Evolutionary conservation across 2,113 vertebrate genomes (phyloP), one percentile per base, ranked within the genome.

Genomic region (Pangasianodon hypophthalmus): DNA sequence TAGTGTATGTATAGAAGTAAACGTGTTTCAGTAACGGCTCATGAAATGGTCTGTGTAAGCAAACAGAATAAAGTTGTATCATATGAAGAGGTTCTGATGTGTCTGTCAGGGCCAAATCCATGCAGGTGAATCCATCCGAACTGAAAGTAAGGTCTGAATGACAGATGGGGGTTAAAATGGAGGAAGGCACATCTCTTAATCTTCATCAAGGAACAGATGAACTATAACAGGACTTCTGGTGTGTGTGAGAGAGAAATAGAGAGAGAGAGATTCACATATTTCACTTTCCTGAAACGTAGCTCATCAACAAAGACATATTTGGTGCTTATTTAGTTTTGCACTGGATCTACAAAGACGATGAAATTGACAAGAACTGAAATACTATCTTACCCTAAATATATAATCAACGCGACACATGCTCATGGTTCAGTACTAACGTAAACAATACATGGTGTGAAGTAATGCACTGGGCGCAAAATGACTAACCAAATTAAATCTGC

Each of bases 131-230:
- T 91, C 67, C 48, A 46, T 60, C 52, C 58, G 26, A 46, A 8
- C 21, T 79, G 82, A 54, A 79, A 73, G 71, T 80, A 60, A 56
- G 37, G 21, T 89, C 77, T 60, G 50, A 60, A 46, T 60, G 64
- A 54, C 37, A 69, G 56, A 18, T 18, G 67, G 48, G 67, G 60
- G 29, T 46, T 67, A 75, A 80, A 58, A 13, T 71, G 32, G 85
- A 85, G 87, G 90, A 95, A 95, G 95, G 93, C 94, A 95, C 94
- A 91, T 93, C 93, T 81, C 87, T 93, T 90, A 86, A 87, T 84
- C 81, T 87, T 93, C 91, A 86, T 82, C 80, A 79, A 87, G 84
- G 75, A 4, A 73, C 64, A 48, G 46, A 82, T 71, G 89, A 85
- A 75, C 92, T 92, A 83, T 85, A 92, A 64, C 85, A 91, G 89